These are phyloP conservation scores for Actinia equina DNA, from an alignment of 64 coral and sea anemone species.

Conservation along the genomic window DNA sequence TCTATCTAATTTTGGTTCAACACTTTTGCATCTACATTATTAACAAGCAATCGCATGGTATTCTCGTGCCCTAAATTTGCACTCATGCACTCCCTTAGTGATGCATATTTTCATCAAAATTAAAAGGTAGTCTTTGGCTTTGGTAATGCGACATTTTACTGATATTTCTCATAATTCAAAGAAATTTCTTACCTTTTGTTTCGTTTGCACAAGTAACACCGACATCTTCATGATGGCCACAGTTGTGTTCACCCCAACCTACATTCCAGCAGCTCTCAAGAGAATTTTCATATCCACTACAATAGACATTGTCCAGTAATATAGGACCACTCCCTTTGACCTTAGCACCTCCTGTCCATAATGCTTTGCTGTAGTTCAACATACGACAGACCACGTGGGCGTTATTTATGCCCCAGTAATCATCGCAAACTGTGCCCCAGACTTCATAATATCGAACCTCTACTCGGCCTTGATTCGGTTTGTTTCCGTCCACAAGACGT, in stretches of 20 bases:
- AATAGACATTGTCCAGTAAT: constrained; percentile 26
- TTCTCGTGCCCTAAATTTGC: too few relatives aligned
- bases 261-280: constrained; percentile 11
- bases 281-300: constrained; percentile 23
- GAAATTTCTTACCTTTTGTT: background rate
- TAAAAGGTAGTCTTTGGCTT: too few relatives aligned
- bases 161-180: too few relatives aligned
- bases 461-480: background rate
- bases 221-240: constrained; percentile 26
- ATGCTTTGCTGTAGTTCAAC: constrained; percentile 3
- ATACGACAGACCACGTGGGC: background rate
- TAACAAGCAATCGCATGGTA: too few relatives aligned
- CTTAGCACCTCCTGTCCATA: background rate
- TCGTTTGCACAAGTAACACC: constrained; percentile 10
- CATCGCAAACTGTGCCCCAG: background rate
- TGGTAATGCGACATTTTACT: background rate
- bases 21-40: too few relatives aligned
- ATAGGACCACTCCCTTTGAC: constrained; percentile 18
- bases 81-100: too few relatives aligned
- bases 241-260: constrained; percentile 39
- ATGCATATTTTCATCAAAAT: too few relatives aligned
- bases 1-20: too few relatives aligned
- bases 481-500: background rate
- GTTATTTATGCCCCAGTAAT: background rate
- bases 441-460: background rate